phyloP scores from a whole-genome alignment of 2,113 vertebrate genomes.

The Myotis brandtii region DNA sequence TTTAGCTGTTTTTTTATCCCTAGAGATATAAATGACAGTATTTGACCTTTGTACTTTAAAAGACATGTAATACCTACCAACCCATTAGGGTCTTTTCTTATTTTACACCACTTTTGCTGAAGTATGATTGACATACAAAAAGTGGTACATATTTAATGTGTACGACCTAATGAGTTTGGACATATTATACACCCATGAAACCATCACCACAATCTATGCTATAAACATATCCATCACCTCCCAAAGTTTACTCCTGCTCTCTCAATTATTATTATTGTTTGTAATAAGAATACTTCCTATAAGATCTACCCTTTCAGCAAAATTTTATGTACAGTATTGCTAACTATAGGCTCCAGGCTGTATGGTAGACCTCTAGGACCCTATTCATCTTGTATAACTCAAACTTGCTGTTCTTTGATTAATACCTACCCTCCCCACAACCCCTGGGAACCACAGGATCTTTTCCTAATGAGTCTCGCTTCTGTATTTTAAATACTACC shows the following conservation, averaged over 20 bases:
- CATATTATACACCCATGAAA: not conserved
- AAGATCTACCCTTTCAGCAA: not conserved
- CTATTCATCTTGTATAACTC: not conserved
- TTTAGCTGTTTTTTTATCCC: constrained; percentile 65
- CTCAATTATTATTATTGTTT: not conserved
- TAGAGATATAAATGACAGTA: constrained; percentile 71
- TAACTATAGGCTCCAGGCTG: not conserved
- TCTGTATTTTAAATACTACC: constrained; percentile 80
- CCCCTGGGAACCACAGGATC: constrained; percentile 1
- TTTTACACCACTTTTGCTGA: not conserved
- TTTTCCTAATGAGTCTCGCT: constrained; percentile 72
- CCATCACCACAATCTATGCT: not conserved
- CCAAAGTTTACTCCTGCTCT: not conserved
- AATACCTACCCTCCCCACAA: not conserved
- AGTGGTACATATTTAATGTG: not conserved
- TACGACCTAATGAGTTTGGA: not conserved
- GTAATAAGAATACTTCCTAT: not conserved
- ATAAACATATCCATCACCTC: not conserved
- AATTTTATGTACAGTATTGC: not conserved
- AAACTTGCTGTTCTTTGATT: not conserved
- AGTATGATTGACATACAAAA: not conserved
- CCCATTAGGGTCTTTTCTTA: constrained; percentile 62
- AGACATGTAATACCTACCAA: constrained; percentile 79
- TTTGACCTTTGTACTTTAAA: constrained; percentile 76
- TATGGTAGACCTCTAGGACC: not conserved